Evolutionary conservation across 2,113 vertebrate genomes (phyloP).

Genomic region (Electrona antarctica): DNA sequence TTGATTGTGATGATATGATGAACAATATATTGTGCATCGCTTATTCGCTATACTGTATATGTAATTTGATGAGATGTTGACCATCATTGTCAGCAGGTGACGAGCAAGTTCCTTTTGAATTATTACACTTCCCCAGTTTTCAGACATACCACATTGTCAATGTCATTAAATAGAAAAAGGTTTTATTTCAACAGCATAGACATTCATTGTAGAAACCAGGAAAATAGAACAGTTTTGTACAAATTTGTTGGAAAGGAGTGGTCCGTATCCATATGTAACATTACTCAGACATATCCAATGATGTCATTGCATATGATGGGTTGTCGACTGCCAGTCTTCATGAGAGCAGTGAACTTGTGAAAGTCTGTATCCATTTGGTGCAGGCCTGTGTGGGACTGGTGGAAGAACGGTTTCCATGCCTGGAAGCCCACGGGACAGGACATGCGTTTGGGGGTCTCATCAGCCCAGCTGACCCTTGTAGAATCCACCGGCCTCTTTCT

Average conservation of each 20-base stretch:
- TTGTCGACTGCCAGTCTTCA: conserved; percentile 94
- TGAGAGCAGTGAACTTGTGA: conserved; percentile 87
- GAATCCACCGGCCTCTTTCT: conserved; percentile 56
- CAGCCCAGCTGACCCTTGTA: conserved; percentile 49
- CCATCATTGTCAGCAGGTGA: background rate
- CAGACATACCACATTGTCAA: conserved; percentile 8
- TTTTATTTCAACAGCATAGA: conserved; percentile 49
- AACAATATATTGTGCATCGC: no score
- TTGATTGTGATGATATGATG: no score
- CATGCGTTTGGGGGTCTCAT: conserved; percentile 81
- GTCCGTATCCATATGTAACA: background rate
- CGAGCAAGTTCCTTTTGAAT: background rate
- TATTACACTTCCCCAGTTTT: conserved; percentile 1
- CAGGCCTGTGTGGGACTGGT: conserved; percentile 88
- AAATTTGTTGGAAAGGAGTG: background rate
- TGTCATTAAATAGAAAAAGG: conserved; percentile 33
- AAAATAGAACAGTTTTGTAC: conserved; percentile 33
- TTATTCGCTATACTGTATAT: no score
- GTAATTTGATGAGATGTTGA: no score
- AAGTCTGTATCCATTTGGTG: conserved; percentile 85
- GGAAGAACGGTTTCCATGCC: conserved; percentile 84
- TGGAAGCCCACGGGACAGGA: conserved; percentile 90
- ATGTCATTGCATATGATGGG: conserved; percentile 96
- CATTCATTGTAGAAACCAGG: conserved; percentile 19
- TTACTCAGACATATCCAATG: conserved; percentile 88